A percentile compares a stretch with the other conserved stretches of the same genome.
Evolutionary conservation across 2,888 invertebrate genomes (phyloP).

Genomic region (Hirtodrosophila duncani): DNA sequence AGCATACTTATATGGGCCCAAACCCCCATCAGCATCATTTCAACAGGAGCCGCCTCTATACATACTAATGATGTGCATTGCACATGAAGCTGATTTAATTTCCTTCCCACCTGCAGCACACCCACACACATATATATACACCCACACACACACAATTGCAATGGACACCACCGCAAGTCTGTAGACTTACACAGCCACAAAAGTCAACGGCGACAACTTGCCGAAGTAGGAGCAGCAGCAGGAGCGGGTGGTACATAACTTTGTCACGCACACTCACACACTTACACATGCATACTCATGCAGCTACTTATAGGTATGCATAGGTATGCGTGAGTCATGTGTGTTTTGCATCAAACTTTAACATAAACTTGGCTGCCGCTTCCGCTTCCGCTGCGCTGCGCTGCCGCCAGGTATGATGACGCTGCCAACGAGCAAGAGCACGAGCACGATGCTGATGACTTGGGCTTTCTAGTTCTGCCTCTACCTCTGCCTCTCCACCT

Average conservation of each 20-base stretch:
- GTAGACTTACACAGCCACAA: slow-evolving; percentile 51
- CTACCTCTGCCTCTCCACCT: neutral
- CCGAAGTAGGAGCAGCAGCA: too few relatives aligned
- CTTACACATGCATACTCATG: slow-evolving; percentile 21
- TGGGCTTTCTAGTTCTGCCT: neutral
- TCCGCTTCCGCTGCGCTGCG: slow-evolving; percentile 65
- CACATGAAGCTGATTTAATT: slow-evolving; percentile 67
- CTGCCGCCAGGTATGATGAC: too few relatives aligned
- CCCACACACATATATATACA: slow-evolving; percentile 3
- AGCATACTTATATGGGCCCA: slow-evolving; percentile 37
- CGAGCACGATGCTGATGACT: slow-evolving; percentile 24
- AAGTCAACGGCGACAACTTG: slow-evolving; percentile 52
- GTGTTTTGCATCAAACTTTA: slow-evolving; percentile 66
- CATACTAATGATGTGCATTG: slow-evolving; percentile 68
- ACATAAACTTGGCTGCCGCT: slow-evolving; percentile 67
- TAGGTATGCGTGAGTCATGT: slow-evolving; percentile 24
- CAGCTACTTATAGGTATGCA: neutral
- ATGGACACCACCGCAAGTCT: slow-evolving; percentile 55
- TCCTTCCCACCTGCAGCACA: slow-evolving; percentile 53
- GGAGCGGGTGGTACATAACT: slow-evolving; percentile 39
- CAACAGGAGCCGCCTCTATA: slow-evolving; percentile 31
- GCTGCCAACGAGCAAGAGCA: slow-evolving; percentile 8
- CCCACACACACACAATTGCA: slow-evolving; percentile 22
- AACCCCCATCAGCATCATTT: slow-evolving; percentile 1
- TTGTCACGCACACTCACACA: slow-evolving; percentile 43